These are phyloP conservation scores for Chloroceryle amazona DNA, from an alignment of 2,797 vertebrate species.

Conservation along the genomic window DNA sequence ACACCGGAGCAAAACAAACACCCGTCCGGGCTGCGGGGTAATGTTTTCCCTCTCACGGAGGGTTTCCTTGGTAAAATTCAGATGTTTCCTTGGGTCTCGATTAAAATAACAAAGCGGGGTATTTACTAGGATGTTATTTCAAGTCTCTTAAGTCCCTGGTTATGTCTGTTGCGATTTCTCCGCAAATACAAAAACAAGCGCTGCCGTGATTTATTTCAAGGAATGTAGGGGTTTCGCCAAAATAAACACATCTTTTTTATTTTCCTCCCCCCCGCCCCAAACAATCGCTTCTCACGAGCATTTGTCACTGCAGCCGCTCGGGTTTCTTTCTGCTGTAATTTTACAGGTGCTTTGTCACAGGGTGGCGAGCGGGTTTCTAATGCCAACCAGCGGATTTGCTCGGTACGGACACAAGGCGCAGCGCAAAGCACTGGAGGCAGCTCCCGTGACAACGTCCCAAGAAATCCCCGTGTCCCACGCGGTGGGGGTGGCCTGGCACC, in stretches of 20 bases:
- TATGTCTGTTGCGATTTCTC: constrained; percentile 70
- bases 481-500: neutral
- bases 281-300: constrained; percentile 32
- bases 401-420: neutral
- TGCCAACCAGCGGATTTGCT: neutral
- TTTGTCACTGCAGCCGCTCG: constrained; percentile 4
- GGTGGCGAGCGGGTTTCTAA: fast-evolving
- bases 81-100: constrained; percentile 77
- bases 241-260: neutral
- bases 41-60: constrained; percentile 61
- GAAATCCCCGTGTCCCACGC: neutral
- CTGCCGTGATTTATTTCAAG: constrained; percentile 64
- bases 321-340: neutral
- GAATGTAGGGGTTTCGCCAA: constrained; percentile 71
- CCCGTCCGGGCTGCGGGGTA: neutral
- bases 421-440: fast-evolving
- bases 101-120: constrained; percentile 71
- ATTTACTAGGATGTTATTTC: constrained; percentile 76
- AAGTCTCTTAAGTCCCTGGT: constrained; percentile 62
- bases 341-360: constrained; percentile 45
- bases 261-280: neutral
- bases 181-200: constrained; percentile 66
- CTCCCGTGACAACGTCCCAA: neutral
- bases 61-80: constrained; percentile 77
- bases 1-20: constrained; percentile 11